A percentile compares a stretch with the other conserved stretches of the same genome.
These are phyloP conservation scores for Chloebia gouldiae DNA, from an alignment of 2,113 vertebrate species.

Conservation along the genomic window DNA sequence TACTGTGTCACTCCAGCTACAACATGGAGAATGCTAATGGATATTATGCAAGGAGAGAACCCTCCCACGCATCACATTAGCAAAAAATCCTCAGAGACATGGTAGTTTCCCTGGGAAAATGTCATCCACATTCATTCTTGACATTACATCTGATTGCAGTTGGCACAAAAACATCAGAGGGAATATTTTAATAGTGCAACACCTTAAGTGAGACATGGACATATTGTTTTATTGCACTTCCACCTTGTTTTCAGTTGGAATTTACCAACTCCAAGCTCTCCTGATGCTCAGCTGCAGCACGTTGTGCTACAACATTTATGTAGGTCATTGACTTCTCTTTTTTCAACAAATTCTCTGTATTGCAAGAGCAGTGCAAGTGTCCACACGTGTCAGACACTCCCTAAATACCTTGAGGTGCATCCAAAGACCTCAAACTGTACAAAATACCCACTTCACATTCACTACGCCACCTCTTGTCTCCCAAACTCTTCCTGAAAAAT, in stretches of 20 bases:
- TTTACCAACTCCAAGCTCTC: background rate
- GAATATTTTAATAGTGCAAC: background rate
- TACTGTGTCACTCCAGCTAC: background rate
- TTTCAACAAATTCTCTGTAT: background rate
- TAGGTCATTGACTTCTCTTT: background rate
- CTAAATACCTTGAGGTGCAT: background rate
- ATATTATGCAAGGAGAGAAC: conserved; percentile 24
- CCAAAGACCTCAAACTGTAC: background rate
- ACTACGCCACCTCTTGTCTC: background rate
- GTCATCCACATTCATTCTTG: background rate
- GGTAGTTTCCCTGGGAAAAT: background rate
- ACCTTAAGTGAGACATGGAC: background rate
- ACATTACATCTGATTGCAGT: background rate
- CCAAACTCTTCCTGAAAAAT: background rate
- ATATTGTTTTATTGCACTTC: background rate
- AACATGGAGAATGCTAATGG: background rate
- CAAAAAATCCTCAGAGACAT: background rate
- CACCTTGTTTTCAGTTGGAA: background rate
- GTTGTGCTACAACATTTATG: background rate
- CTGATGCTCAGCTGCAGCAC: background rate
- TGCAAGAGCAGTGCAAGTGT: background rate
- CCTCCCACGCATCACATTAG: background rate
- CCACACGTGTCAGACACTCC: background rate
- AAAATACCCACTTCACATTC: background rate
- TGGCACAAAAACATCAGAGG: conserved; percentile 4